A percentile compares a stretch with the other conserved stretches of the same genome.
These are phyloP conservation scores for Amphiprion clarkii DNA, from an alignment of 2,797 vertebrate species.

Conservation along the genomic window DNA sequence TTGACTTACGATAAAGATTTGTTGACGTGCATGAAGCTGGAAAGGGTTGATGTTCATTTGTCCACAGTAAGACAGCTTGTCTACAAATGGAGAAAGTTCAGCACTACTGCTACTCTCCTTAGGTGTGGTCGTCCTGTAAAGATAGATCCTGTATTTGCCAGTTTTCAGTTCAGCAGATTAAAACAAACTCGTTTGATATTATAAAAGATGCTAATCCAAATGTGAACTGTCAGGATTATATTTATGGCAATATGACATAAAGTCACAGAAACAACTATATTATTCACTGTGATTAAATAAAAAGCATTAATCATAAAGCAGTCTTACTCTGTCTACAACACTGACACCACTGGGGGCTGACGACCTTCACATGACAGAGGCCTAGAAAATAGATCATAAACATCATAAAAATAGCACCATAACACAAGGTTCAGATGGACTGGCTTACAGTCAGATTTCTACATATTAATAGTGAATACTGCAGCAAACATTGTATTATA, in stretches of 20 bases:
- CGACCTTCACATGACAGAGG: too few species aligned
- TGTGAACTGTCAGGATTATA: not conserved
- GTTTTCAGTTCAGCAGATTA: not conserved
- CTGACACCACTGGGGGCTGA: too few species aligned
- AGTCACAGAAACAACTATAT: not conserved
- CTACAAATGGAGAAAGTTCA: too few species aligned
- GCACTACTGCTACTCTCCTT: too few species aligned
- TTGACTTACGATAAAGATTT: too few species aligned
- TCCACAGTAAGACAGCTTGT: too few species aligned
- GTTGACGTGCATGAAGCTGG: too few species aligned
- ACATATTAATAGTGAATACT: not conserved
- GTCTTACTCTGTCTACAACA: too few species aligned
- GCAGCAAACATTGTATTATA: not conserved
- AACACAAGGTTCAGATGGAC: not conserved
- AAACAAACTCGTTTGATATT: not conserved
- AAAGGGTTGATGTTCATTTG: too few species aligned
- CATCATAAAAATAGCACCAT: not conserved
- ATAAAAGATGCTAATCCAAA: not conserved
- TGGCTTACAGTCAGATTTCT: not conserved
- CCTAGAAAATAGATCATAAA: not conserved
- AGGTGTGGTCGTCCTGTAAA: too few species aligned
- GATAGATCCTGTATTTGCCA: not conserved
- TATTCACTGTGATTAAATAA: too few species aligned
- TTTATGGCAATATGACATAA: not conserved
- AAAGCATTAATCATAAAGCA: not conserved